Evolutionary conservation across 2,113 vertebrate species (phyloP).

Genomic region (Eudorcas thomsonii): DNA sequence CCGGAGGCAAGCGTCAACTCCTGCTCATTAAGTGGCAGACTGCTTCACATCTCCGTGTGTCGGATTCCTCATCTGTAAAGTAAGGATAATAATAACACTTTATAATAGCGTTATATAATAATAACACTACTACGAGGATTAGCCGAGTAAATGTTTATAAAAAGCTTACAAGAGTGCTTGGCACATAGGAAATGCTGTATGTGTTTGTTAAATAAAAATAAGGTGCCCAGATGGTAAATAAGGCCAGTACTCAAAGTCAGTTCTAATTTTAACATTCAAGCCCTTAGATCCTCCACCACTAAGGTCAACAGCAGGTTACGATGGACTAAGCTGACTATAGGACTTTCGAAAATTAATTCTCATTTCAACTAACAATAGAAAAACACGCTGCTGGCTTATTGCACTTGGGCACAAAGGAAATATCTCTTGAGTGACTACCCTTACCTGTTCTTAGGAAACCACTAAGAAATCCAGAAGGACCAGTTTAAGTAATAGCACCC

Average conservation of each 20-base stretch:
- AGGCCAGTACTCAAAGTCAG: neutral
- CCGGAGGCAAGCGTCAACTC: neutral
- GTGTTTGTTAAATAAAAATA: constrained; percentile 59
- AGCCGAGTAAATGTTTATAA: constrained; percentile 57
- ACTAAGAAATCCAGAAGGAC: constrained; percentile 39
- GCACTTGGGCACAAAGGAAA: constrained; percentile 1
- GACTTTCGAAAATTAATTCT: constrained; percentile 46
- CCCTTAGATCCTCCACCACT: neutral
- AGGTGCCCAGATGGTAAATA: constrained; percentile 41
- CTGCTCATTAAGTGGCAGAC: neutral
- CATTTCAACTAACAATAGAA: constrained; percentile 53
- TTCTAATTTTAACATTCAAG: constrained; percentile 60
- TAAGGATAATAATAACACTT: neutral
- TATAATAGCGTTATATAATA: constrained; percentile 6
- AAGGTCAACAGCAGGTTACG: constrained; percentile 47
- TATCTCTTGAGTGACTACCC: neutral
- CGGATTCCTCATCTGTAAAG: neutral
- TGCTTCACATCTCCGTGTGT: neutral
- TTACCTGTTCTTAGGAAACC: constrained; percentile 45
- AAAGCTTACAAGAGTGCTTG: constrained; percentile 42
- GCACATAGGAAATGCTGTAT: constrained; percentile 5
- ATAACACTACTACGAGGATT: neutral
- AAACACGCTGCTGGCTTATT: neutral
- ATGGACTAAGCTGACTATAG: neutral
- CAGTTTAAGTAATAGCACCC: constrained; percentile 31